phyloP scores from a whole-genome alignment of 2,888 invertebrate genomes.

The Dermolepida albohirtum region DNA sequence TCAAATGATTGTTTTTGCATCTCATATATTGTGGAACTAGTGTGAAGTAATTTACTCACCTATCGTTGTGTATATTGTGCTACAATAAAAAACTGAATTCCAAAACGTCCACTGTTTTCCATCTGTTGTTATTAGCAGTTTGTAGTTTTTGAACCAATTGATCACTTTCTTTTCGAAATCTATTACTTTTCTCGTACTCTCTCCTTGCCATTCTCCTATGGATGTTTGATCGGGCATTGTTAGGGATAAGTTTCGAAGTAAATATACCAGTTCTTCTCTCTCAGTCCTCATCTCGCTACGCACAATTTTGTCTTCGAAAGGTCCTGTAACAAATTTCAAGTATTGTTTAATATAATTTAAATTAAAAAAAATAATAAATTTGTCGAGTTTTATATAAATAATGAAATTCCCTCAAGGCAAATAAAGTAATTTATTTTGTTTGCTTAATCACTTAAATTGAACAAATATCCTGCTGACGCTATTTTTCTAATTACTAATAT shows the following conservation, averaged over 20 bases:
- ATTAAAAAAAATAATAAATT: too few species aligned
- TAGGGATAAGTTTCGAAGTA: conserved; percentile 56
- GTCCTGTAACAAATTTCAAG: too few species aligned
- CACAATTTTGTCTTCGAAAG: too few species aligned
- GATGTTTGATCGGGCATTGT: conserved; percentile 55
- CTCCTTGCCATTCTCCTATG: conserved; percentile 66
- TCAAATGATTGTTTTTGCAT: too few species aligned
- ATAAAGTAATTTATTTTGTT: too few species aligned
- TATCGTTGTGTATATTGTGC: conserved; percentile 90
- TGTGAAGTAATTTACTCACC: conserved; percentile 75
- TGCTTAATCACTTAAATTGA: too few species aligned
- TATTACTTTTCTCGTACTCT: conserved; percentile 65
- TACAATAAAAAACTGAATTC: conserved; percentile 88
- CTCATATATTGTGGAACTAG: too few species aligned
- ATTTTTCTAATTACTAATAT: too few species aligned
- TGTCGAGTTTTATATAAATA: too few species aligned
- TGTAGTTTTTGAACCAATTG: conserved; percentile 54
- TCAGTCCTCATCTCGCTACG: conserved; percentile 55
- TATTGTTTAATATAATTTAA: too few species aligned
- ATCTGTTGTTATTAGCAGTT: conserved; percentile 58
- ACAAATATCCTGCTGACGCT: too few species aligned
- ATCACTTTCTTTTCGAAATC: conserved; percentile 69
- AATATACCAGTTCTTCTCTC: conserved; percentile 55
- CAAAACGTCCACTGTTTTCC: conserved; percentile 82
- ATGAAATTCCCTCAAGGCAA: too few species aligned